These are phyloP conservation scores for Leptinotarsa haldemani DNA, from an alignment of 2,888 invertebrate species.

Conservation along the genomic window DNA sequence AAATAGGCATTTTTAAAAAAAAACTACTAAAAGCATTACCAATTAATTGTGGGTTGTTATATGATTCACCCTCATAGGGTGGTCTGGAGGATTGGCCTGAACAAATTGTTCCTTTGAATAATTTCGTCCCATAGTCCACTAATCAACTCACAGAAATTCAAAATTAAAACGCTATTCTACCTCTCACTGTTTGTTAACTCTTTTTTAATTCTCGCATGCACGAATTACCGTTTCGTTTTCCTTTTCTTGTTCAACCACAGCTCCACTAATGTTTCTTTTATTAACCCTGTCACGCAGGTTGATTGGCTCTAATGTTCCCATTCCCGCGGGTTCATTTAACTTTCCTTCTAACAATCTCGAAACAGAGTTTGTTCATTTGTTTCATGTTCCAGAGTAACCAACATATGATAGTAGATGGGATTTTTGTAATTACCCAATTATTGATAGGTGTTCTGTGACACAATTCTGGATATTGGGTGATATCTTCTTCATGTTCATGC, in stretches of 20 bases:
- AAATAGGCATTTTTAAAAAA: no score
- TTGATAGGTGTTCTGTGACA: no score
- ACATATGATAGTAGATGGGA: background rate
- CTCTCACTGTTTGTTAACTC: background rate
- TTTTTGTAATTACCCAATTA: no score
- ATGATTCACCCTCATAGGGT: no score
- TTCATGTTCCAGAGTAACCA: background rate
- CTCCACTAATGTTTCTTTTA: slow-evolving; percentile 8
- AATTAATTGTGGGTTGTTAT: no score
- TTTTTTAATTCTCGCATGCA: slow-evolving; percentile 9
- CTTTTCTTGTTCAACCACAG: slow-evolving; percentile 2
- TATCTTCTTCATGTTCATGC: no score
- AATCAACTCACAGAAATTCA: no score
- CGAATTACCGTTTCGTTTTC: background rate
- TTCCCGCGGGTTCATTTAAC: slow-evolving; percentile 7
- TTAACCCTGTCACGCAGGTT: slow-evolving; percentile 15
- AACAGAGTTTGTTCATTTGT: background rate
- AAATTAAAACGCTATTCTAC: background rate
- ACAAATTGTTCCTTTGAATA: no score
- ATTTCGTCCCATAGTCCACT: no score
- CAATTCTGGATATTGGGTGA: no score
- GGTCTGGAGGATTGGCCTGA: no score
- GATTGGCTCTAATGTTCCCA: slow-evolving; percentile 2
- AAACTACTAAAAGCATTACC: no score
- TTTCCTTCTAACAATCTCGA: background rate